phyloP scores from a whole-genome alignment of 2,113 vertebrate genomes.

The Hipposideros armiger region DNA sequence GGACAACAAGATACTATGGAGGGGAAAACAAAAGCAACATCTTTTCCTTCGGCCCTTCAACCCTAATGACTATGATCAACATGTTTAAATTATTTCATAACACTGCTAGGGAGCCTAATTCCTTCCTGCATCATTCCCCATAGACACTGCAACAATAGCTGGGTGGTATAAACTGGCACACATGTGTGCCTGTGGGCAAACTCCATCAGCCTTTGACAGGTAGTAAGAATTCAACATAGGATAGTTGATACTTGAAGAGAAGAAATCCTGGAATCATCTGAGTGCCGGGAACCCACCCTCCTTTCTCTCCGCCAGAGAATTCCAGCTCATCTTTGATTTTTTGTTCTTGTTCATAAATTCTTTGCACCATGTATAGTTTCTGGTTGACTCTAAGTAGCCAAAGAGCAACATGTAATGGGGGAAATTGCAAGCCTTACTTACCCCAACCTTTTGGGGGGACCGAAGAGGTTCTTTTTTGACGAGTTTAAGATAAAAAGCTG shows the following conservation, averaged over 20 bases:
- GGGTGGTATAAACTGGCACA: not conserved
- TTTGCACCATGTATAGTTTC: not conserved
- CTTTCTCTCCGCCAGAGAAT: not conserved
- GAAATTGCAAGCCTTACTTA: constrained; percentile 84
- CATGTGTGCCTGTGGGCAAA: not conserved
- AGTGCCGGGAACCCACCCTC: not conserved
- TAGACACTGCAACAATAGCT: not conserved
- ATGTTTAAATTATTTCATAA: not conserved
- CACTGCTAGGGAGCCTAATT: not conserved
- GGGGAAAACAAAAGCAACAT: not conserved
- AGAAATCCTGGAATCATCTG: not conserved
- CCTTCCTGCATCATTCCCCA: not conserved
- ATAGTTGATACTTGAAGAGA: not conserved
- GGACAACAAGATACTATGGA: not conserved
- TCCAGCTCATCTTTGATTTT: not conserved
- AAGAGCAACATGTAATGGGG: not conserved
- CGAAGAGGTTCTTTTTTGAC: constrained; percentile 93
- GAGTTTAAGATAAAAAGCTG: constrained; percentile 95
- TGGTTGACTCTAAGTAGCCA: not conserved
- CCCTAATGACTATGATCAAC: not conserved
- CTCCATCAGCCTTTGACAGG: not conserved
- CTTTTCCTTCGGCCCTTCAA: not conserved
- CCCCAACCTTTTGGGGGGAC: constrained; percentile 96
- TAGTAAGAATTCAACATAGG: not conserved
- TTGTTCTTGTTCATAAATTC: not conserved